phyloP scores from a whole-genome alignment of 2,797 vertebrate genomes.

The Acropternis orthonyx region DNA sequence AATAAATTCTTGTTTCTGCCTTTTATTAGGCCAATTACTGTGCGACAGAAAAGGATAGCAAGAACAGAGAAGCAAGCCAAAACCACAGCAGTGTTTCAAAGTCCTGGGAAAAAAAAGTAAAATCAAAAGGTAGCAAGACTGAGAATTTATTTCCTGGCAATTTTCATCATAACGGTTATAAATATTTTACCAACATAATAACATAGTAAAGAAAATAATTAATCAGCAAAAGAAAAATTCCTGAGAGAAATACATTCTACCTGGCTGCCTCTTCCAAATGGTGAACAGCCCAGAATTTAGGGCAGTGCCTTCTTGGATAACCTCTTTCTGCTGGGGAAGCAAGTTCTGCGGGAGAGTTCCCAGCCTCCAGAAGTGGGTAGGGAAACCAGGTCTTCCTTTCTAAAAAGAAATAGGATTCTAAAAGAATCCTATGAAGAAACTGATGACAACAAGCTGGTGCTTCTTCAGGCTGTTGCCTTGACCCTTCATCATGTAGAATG shows the following conservation, averaged over 20 bases:
- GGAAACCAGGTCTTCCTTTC: conserved; percentile 46
- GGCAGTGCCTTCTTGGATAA: background rate
- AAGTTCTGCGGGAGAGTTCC: background rate
- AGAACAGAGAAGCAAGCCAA: conserved; percentile 29
- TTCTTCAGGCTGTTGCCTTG: conserved; percentile 19
- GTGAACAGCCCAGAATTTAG: background rate
- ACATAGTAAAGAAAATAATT: conserved; percentile 40
- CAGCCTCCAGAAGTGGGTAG: background rate
- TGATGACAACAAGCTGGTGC: conserved; percentile 39
- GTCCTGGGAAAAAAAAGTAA: background rate
- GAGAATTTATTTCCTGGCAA: conserved; percentile 30
- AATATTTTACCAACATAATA: conserved; percentile 54
- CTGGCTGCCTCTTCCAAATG: background rate
- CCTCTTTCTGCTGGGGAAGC: background rate
- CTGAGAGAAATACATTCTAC: conserved; percentile 19
- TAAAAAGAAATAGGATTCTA: background rate
- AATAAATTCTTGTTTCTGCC: conserved; percentile 76
- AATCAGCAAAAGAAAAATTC: conserved; percentile 43
- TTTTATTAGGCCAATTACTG: conserved; percentile 78
- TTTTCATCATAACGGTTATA: conserved; percentile 38
- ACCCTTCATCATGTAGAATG: background rate
- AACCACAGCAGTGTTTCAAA: conserved; percentile 27
- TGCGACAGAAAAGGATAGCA: conserved; percentile 51
- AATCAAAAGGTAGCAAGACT: background rate
- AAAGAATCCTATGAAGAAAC: background rate